These are phyloP conservation scores for Drosophila repletoides DNA, from an alignment of 1,140 invertebrate genomes.

Conservation along the genomic window DNA sequence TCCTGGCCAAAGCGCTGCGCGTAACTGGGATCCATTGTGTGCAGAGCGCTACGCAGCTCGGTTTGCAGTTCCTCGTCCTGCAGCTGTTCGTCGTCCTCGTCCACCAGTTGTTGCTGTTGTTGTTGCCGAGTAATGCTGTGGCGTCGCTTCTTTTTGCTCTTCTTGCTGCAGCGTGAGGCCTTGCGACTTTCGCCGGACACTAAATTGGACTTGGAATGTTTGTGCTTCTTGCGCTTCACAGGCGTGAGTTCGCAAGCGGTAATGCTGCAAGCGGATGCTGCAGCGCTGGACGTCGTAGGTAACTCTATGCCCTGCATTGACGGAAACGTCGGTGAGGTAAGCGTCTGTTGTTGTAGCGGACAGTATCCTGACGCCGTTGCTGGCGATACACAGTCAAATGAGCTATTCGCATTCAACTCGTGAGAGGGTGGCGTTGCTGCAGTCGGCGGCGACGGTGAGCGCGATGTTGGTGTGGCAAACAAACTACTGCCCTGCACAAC, in stretches of 20 bases:
- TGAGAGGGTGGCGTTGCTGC: neutral
- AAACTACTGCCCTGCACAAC: constrained; percentile 75
- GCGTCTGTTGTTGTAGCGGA: constrained; percentile 35
- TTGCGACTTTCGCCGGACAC: constrained; percentile 65
- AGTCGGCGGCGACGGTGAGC: constrained; percentile 46
- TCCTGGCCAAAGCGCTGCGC: constrained; percentile 82
- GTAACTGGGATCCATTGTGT: constrained; percentile 67
- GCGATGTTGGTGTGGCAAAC: constrained; percentile 63
- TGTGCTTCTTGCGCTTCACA: constrained; percentile 77
- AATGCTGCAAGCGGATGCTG: neutral
- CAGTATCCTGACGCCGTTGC: constrained; percentile 12
- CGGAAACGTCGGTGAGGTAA: constrained; percentile 60
- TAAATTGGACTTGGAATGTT: constrained; percentile 81
- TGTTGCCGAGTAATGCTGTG: constrained; percentile 55
- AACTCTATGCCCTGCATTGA: constrained; percentile 79
- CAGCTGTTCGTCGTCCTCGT: constrained; percentile 57
- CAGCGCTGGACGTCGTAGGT: constrained; percentile 49
- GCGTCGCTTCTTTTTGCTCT: constrained; percentile 75
- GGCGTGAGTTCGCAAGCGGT: constrained; percentile 45
- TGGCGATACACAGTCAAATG: constrained; percentile 33
- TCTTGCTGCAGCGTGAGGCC: constrained; percentile 71
- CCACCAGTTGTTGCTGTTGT: constrained; percentile 6
- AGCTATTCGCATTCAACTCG: constrained; percentile 32
- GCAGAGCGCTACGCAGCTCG: constrained; percentile 68
- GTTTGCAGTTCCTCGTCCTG: constrained; percentile 82